Percentiles rank a stretch among this genome's conserved stretches.
These are phyloP conservation scores for Cistogaster globosa DNA, from an alignment of 2,888 invertebrate genomes.

Conservation along the genomic window DNA sequence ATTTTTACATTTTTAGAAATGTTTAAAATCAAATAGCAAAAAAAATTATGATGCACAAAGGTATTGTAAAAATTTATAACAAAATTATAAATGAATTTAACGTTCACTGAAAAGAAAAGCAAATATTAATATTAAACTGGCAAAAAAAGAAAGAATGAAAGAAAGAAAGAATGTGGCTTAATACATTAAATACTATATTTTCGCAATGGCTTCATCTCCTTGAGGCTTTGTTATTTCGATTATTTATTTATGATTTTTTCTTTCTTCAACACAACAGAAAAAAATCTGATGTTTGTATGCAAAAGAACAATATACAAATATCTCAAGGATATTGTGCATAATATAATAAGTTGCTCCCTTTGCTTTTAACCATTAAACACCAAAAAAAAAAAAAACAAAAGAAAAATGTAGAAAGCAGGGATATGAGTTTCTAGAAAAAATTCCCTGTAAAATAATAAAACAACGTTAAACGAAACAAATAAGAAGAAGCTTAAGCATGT, in stretches of 20 bases:
- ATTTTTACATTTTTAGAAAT: constrained; percentile 2
- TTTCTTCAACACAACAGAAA: constrained; percentile 47
- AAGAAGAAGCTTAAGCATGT: constrained; percentile 51
- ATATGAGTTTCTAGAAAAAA: constrained; percentile 75
- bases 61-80: constrained; percentile 78
- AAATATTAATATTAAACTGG: constrained; percentile 72
- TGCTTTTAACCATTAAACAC: constrained; percentile 57
- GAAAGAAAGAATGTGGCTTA: constrained; percentile 64
- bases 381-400: too few species aligned
- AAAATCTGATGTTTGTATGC: constrained; percentile 76
- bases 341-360: constrained; percentile 66
- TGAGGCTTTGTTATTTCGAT: constrained; percentile 37
- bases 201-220: constrained; percentile 60
- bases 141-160: neutral
- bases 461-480: constrained; percentile 39
- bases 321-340: constrained; percentile 80
- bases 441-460: constrained; percentile 77
- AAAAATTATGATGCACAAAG: constrained; percentile 81
- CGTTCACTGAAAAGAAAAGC: constrained; percentile 49
- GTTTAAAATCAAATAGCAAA: constrained; percentile 66
- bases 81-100: constrained; percentile 63
- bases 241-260: constrained; percentile 30
- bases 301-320: constrained; percentile 76
- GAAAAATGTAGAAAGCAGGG: constrained; percentile 68
- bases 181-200: constrained; percentile 76